These are phyloP conservation scores for Peromyscus maniculatus DNA, from an alignment of 2,113 vertebrate genomes.

Conservation along the genomic window DNA sequence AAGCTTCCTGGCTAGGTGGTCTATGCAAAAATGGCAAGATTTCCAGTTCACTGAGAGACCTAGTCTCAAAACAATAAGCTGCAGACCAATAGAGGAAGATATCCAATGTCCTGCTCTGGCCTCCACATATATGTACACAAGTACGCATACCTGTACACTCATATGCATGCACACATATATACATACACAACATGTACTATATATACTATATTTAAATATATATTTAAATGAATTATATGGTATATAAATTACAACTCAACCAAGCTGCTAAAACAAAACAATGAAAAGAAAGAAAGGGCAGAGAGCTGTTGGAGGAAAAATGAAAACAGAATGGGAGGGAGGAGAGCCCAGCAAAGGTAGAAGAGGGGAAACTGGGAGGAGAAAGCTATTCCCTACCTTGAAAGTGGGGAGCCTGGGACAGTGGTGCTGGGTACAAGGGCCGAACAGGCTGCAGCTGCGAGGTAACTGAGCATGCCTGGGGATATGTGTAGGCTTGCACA, in stretches of 20 bases:
- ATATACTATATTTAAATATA: neutral
- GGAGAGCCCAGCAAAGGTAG: neutral
- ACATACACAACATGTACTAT: neutral
- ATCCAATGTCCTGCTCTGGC: neutral
- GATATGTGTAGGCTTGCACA: slow-evolving; percentile 85
- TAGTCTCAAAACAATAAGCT: neutral
- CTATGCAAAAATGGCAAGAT: neutral
- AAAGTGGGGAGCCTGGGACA: slow-evolving; percentile 89
- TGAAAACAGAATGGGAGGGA: neutral
- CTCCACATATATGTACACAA: neutral
- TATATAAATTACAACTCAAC: neutral
- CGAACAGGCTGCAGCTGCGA: slow-evolving; percentile 92
- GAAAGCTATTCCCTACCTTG: slow-evolving; percentile 89
- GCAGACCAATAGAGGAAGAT: neutral
- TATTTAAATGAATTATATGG: neutral
- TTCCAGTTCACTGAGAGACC: neutral
- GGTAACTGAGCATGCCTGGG: slow-evolving; percentile 86
- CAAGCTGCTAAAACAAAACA: slow-evolving; percentile 14
- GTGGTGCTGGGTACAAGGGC: slow-evolving; percentile 91
- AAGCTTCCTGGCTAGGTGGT: neutral
- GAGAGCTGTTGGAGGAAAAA: slow-evolving; percentile 34
- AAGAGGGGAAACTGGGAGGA: neutral
- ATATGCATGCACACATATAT: neutral
- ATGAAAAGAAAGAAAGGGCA: neutral
- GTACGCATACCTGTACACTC: neutral